Conservation (phyloP, 2,888 invertebrate genomes). For the Plebejus argus region DNA sequence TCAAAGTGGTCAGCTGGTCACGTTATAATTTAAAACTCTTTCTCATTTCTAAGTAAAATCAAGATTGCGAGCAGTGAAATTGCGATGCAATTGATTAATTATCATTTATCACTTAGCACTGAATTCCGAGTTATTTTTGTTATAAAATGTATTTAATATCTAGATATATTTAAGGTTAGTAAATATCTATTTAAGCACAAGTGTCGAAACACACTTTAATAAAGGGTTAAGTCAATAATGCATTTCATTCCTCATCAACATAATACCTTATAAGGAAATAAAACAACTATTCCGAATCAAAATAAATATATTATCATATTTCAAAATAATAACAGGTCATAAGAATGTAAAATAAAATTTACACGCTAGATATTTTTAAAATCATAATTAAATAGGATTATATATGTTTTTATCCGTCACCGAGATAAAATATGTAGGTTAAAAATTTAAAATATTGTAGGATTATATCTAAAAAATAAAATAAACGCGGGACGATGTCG, state of each 20-base stretch:
- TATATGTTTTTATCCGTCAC: conserved; percentile 13
- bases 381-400: conserved; percentile 19
- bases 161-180: background rate
- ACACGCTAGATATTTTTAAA: conserved; percentile 24
- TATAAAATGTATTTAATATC: background rate
- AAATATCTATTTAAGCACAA: background rate
- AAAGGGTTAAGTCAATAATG: background rate
- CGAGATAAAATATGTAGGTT: conserved; percentile 34
- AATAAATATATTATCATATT: background rate
- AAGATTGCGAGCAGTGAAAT: background rate
- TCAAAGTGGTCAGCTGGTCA: too few species aligned
- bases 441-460: conserved; percentile 44
- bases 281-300: background rate
- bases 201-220: background rate
- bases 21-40: background rate
- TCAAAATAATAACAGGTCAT: background rate
- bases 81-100: background rate
- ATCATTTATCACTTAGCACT: too few species aligned
- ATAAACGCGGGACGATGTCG: conserved; percentile 36
- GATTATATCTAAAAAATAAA: conserved; percentile 41
- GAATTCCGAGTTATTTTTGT: background rate
- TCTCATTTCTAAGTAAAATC: background rate
- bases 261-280: background rate
- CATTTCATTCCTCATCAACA: background rate
- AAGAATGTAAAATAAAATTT: conserved; percentile 17